These are phyloP conservation scores for Shinisaurus crocodilurus DNA, from an alignment of 2,113 vertebrate species.

Conservation along the genomic window DNA sequence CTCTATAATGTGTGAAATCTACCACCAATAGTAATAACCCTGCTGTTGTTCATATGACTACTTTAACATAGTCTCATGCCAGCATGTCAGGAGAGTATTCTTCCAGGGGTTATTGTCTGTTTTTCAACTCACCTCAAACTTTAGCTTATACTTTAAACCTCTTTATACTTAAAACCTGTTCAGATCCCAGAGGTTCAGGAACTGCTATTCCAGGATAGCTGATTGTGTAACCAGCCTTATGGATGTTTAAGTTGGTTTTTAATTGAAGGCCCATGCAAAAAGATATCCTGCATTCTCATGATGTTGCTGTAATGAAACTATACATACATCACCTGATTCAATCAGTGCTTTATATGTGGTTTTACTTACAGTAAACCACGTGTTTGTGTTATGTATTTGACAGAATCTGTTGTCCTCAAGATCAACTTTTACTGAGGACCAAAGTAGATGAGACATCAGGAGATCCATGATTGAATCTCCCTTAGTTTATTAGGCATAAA, in stretches of 20 bases:
- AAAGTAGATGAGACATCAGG: background rate
- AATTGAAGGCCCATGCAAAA: background rate
- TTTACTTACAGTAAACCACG: background rate
- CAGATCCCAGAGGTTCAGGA: background rate
- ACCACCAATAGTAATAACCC: background rate
- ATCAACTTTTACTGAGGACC: background rate
- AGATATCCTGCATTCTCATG: background rate
- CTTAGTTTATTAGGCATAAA: background rate
- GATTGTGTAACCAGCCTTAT: background rate
- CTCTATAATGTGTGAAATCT: background rate
- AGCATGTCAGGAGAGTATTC: background rate
- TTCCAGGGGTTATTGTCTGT: background rate
- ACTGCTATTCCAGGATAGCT: background rate
- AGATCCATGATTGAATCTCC: background rate
- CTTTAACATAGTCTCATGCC: background rate
- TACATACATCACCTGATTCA: background rate
- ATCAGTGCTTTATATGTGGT: background rate
- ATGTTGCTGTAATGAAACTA: background rate
- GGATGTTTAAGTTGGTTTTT: background rate
- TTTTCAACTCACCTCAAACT: background rate
- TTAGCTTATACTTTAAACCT: background rate
- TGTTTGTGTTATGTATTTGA: background rate
- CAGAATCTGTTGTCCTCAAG: background rate
- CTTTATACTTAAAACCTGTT: background rate
- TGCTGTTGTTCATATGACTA: background rate